Evolutionary conservation across 2,888 invertebrate species (phyloP), one percentile per base, ranked within the genome.

Genomic region (Drosophila mimetica): DNA sequence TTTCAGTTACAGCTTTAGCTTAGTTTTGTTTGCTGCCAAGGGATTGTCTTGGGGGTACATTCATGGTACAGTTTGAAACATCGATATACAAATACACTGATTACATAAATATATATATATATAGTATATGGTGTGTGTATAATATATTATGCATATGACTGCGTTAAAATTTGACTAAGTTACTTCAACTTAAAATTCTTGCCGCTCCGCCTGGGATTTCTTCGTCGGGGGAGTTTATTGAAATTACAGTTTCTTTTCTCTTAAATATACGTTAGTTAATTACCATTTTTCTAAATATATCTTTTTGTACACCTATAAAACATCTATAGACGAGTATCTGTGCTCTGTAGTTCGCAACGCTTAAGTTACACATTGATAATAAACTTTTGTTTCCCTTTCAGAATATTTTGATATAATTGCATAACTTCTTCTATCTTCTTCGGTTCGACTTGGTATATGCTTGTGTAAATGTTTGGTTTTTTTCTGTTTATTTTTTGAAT

Each of bases 181-280:
- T 63, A 71, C 37, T 32, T 60, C 61, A 60, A 51, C 46, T 71
- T 71, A 41, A 63, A 74, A 64, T 74, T 65, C 71, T 55, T 65
- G 60, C 37, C 72, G 64, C 59, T 59, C 51, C 58, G 39, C 63
- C 48, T 46, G 22, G 58, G 55, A 13, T n/a, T 22, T 67, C 25
- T 59, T 54, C 37, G 50, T 61, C 14, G 30, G 48, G 72, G 65
- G 67, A 42, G 79, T 89, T 89, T 86, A 86, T 89, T 91, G 91
- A 91, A 91, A 91, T 91, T 91, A 91, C 91, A 91, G 91, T 91
- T 91, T 91, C 91, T 91, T 91, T 87, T 86, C 81, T 77, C 66
- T 70, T 78, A 75, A 77, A 77, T 61, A 65, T 41, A 51, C 25
- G 57, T 58, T 69, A 66, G 46, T 77, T 80, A 82, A 77, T 86